A percentile compares a stretch with the other conserved stretches of the same genome.
Conservation (phyloP, 2,888 invertebrate genomes). For the Monoplex corrugatus region DNA sequence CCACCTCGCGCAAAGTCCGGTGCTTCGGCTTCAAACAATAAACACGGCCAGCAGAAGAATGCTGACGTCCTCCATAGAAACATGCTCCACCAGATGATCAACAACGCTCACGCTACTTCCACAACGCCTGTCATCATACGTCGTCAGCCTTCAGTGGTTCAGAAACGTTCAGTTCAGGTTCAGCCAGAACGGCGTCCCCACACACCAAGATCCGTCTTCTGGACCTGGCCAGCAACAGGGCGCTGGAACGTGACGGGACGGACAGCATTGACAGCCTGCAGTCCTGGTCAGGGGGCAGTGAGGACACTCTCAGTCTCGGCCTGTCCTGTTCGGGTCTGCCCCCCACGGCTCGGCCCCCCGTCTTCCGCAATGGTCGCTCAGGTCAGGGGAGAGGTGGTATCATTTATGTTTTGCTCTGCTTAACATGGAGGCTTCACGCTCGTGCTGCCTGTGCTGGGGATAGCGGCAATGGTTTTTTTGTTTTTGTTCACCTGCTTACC, state of each 20-base stretch:
- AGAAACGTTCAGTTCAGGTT: slow-evolving; percentile 50
- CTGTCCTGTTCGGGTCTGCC: slow-evolving; percentile 42
- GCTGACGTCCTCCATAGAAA: neutral
- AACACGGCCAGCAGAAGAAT: neutral
- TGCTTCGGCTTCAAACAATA: neutral
- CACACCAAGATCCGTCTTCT: slow-evolving; percentile 54
- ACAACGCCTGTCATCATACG: slow-evolving; percentile 18
- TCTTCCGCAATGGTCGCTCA: neutral
- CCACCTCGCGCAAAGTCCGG: neutral
- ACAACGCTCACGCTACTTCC: neutral
- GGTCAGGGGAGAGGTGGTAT: neutral
- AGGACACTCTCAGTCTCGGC: slow-evolving; percentile 48
- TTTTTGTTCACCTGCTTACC: neutral
- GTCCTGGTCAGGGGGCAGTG: slow-evolving; percentile 45
- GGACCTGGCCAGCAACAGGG: slow-evolving; percentile 56
- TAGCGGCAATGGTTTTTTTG: neutral
- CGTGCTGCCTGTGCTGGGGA: too few relatives aligned
- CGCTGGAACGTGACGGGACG: slow-evolving; percentile 53
- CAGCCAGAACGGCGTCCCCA: slow-evolving; percentile 55
- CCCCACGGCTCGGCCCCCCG: neutral
- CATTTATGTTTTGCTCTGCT: too few relatives aligned
- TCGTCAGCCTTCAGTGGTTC: slow-evolving; percentile 51
- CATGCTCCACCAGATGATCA: neutral
- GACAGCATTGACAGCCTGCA: slow-evolving; percentile 43
- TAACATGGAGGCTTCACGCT: too few relatives aligned